A percentile compares a stretch with the other conserved stretches of the same genome.
These are phyloP conservation scores for Amphibalanus amphitrite DNA, from an alignment of 1,140 invertebrate genomes.

Conservation along the genomic window DNA sequence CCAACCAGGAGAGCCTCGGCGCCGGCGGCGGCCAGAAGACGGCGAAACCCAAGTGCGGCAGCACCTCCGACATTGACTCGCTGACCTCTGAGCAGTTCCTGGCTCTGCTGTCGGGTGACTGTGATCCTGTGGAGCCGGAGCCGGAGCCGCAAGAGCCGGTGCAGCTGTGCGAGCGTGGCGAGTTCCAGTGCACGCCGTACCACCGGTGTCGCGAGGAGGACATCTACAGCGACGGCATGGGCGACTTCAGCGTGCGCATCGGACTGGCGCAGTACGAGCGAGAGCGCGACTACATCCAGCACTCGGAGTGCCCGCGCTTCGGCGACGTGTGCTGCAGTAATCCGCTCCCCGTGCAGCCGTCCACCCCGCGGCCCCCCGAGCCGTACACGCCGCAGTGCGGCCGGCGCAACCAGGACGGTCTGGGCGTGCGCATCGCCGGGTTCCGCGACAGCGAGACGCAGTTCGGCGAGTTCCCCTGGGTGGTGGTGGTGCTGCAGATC, in stretches of 20 bases:
- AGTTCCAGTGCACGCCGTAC: neutral
- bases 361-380: neutral
- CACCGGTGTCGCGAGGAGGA: neutral
- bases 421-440: slow-evolving; percentile 49
- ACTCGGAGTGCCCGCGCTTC: slow-evolving; percentile 18
- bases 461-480: slow-evolving; percentile 18
- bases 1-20: no score
- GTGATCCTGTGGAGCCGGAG: no score
- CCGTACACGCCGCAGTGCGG: slow-evolving; percentile 40
- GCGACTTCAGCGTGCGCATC: neutral
- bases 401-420: slow-evolving; percentile 42
- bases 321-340: slow-evolving; percentile 25
- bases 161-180: neutral
- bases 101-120: no score
- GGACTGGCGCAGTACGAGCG: neutral
- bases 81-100: no score
- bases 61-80: no score
- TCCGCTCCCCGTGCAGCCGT: slow-evolving; percentile 13
- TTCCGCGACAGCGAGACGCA: slow-evolving; percentile 21
- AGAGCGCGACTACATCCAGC: neutral
- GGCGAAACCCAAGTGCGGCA: no score
- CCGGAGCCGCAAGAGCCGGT: no score
- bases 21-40: no score
- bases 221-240: neutral
- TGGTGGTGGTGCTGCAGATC: slow-evolving; percentile 45